These are phyloP conservation scores for Crossaster papposus DNA, from an alignment of 53 echinoderm and acorn worm species.

Conservation along the genomic window DNA sequence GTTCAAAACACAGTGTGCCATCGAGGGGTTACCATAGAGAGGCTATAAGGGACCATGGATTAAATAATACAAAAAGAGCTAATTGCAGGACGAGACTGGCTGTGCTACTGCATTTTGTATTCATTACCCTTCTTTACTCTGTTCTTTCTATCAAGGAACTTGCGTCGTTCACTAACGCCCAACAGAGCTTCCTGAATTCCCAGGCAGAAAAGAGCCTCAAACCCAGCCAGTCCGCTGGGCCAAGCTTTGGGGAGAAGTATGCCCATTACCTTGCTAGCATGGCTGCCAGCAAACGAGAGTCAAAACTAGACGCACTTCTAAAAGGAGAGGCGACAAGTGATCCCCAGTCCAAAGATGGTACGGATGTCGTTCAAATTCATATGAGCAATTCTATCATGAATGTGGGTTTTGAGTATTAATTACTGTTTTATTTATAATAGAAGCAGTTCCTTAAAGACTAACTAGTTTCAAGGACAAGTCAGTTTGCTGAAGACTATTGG, in stretches of 20 bases:
- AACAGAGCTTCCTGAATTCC: background rate
- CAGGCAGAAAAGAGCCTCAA: background rate
- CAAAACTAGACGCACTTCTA: constrained; percentile 38
- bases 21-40: too few species aligned
- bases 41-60: too few species aligned
- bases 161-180: constrained; percentile 16
- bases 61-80: too few species aligned
- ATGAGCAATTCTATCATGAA: background rate
- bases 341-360: constrained; percentile 36
- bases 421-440: too few species aligned
- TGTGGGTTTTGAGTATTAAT: too few species aligned
- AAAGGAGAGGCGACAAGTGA: background rate
- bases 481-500: too few species aligned
- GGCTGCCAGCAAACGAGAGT: constrained; percentile 49
- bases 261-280: constrained; percentile 83
- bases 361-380: background rate
- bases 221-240: background rate
- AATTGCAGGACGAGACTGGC: too few species aligned
- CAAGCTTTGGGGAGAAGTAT: constrained; percentile 79
- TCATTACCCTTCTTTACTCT: background rate
- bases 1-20: too few species aligned
- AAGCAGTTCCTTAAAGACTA: too few species aligned
- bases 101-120: too few species aligned
- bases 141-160: background rate
- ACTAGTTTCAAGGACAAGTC: too few species aligned